phyloP scores from a whole-genome alignment of 1,140 invertebrate genomes.

The Zeugodacus cucurbitae region DNA sequence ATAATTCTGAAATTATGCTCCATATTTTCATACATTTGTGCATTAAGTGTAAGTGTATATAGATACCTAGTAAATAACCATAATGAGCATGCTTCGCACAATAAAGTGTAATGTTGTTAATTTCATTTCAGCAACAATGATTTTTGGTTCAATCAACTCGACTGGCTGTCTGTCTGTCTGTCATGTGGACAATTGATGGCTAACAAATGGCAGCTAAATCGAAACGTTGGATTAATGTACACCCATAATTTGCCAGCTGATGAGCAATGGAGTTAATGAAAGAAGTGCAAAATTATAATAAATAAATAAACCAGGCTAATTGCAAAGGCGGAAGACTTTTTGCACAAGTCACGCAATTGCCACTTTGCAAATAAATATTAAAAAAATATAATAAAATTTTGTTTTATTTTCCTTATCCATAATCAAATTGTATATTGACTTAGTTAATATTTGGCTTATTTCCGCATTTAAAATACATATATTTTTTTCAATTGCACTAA shows the following conservation, averaged over 20 bases:
- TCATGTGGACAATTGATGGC: not conserved
- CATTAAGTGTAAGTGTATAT: not conserved
- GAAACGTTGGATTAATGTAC: not conserved
- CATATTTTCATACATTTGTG: not conserved
- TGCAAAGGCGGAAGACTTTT: slow-evolving; percentile 26
- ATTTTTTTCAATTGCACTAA: not conserved
- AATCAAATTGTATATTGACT: no score
- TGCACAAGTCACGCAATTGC: not conserved
- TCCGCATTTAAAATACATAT: not conserved
- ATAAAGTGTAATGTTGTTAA: slow-evolving; percentile 22
- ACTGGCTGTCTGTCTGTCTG: not conserved
- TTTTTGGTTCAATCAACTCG: slow-evolving; percentile 24
- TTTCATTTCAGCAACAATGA: slow-evolving; percentile 3
- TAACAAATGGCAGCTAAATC: not conserved
- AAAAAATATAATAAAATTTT: no score
- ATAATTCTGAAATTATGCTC: not conserved
- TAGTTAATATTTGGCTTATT: not conserved
- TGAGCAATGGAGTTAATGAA: not conserved
- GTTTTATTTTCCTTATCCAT: no score
- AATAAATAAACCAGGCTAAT: slow-evolving; percentile 21
- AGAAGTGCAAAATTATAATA: not conserved
- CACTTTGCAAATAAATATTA: not conserved
- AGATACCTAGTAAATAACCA: not conserved
- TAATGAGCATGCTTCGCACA: not conserved
- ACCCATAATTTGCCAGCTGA: not conserved